These are phyloP conservation scores for Columba livia DNA, from an alignment of 2,113 vertebrate genomes.

Conservation along the genomic window DNA sequence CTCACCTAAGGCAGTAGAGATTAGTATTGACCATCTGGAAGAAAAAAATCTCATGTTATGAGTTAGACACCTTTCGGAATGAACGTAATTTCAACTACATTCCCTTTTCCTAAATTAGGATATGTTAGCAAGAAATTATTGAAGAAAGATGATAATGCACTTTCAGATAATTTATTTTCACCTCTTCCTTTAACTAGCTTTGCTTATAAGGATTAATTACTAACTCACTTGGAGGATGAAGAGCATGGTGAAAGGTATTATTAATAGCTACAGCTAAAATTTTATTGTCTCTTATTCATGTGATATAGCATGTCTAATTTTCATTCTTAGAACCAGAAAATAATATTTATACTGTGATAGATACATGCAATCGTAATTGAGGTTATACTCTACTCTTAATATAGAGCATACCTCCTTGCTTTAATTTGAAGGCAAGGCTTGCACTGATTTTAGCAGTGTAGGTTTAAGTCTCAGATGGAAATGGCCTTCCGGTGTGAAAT, in stretches of 20 bases:
- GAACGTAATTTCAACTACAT: not conserved
- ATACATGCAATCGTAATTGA: not conserved
- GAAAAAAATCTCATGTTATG: not conserved
- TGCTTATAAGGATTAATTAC: conserved; percentile 29
- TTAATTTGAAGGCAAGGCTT: not conserved
- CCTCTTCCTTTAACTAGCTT: not conserved
- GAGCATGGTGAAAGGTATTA: conserved; percentile 8
- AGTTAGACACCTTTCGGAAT: not conserved
- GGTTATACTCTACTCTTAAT: not conserved
- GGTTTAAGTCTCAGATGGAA: not conserved
- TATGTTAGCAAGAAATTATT: not conserved
- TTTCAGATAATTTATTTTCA: conserved; percentile 23
- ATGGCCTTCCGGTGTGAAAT: not conserved
- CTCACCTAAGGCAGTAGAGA: not conserved
- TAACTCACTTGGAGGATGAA: conserved; percentile 3
- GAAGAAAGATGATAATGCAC: not conserved
- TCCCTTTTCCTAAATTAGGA: not conserved
- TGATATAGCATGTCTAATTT: not conserved
- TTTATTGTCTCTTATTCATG: not conserved
- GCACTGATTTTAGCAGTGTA: not conserved
- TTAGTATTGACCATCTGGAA: not conserved
- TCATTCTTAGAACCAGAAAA: not conserved
- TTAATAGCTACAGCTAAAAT: not conserved
- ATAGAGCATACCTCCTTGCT: not conserved
- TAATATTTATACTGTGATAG: not conserved